phyloP scores from a whole-genome alignment of 2,113 vertebrate genomes.

The Scomber colias region DNA sequence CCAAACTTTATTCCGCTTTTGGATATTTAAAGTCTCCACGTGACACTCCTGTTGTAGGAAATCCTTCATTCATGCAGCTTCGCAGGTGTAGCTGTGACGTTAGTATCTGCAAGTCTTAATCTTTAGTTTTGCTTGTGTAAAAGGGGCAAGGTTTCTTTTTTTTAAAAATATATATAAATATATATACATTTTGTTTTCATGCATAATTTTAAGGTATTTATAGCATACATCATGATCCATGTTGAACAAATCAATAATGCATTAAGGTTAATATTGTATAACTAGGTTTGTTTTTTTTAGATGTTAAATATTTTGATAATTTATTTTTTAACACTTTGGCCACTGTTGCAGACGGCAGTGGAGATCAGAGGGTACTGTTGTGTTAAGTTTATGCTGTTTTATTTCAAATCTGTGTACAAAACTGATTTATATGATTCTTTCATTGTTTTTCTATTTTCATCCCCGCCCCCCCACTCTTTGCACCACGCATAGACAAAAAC shows the following conservation, averaged over 20 bases:
- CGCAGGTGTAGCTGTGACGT: conserved; percentile 59
- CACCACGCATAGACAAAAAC: conserved; percentile 32
- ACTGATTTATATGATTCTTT: conserved; percentile 60
- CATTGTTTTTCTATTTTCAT: conserved; percentile 34
- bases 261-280: conserved; percentile 71
- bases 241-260: conserved; percentile 80
- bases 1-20: conserved; percentile 1
- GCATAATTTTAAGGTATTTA: conserved; percentile 80
- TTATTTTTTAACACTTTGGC: conserved; percentile 83
- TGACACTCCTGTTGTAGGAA: conserved; percentile 32
- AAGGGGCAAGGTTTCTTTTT: conserved; percentile 56
- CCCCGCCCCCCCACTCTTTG: conserved; percentile 4
- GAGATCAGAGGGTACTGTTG: conserved; percentile 73
- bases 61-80: conserved; percentile 43
- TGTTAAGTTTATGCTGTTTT: conserved; percentile 64
- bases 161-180: conserved; percentile 29
- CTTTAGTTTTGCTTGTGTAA: conserved; percentile 65
- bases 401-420: conserved; percentile 71
- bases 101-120: conserved; percentile 71
- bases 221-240: conserved; percentile 61
- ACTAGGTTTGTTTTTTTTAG: conserved; percentile 71
- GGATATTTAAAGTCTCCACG: not conserved
- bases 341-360: conserved; percentile 72
- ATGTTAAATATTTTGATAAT: conserved; percentile 85
- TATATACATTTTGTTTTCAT: conserved; percentile 51